phyloP scores from a whole-genome alignment of 2,888 invertebrate genomes.

The Leucophenga montana region DNA sequence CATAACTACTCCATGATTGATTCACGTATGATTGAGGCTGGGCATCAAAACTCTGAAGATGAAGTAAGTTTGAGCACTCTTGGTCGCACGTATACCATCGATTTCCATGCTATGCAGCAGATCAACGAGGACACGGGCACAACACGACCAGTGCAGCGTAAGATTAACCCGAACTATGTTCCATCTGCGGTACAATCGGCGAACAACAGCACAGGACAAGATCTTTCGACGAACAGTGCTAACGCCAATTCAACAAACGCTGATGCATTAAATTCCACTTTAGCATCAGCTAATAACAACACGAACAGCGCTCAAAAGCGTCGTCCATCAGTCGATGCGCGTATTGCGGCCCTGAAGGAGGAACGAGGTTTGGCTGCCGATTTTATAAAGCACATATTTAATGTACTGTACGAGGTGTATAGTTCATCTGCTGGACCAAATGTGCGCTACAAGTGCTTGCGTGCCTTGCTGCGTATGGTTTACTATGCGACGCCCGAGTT shows the following conservation, averaged over 20 bases:
- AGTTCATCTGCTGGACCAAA: constrained; percentile 98
- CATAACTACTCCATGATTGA: constrained; percentile 95
- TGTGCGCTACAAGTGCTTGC: constrained; percentile 96
- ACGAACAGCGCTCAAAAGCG: constrained; percentile 53
- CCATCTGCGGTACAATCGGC: constrained; percentile 48
- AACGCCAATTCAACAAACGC: constrained; percentile 32
- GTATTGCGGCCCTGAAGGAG: constrained; percentile 81
- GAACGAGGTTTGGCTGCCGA: constrained; percentile 81
- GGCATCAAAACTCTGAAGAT: constrained; percentile 94
- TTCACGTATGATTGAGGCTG: constrained; percentile 94
- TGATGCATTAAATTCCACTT: constrained; percentile 17
- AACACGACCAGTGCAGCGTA: constrained; percentile 90
- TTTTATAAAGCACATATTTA: constrained; percentile 87
- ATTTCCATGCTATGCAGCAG: constrained; percentile 98
- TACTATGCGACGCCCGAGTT: constrained; percentile 93
- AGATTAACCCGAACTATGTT: constrained; percentile 79
- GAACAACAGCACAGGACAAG: constrained; percentile 57
- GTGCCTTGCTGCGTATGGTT: constrained; percentile 96
- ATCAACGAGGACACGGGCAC: constrained; percentile 98
- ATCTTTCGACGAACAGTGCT: constrained; percentile 54
- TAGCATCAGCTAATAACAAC: constrained; percentile 9
- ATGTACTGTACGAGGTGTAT: constrained; percentile 97
- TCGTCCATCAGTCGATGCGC: constrained; percentile 75
- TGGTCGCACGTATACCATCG: constrained; percentile 95
- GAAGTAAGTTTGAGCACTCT: constrained; percentile 94